These are phyloP conservation scores for Drosophila siamana DNA, from an alignment of 2,888 invertebrate species.

Conservation along the genomic window DNA sequence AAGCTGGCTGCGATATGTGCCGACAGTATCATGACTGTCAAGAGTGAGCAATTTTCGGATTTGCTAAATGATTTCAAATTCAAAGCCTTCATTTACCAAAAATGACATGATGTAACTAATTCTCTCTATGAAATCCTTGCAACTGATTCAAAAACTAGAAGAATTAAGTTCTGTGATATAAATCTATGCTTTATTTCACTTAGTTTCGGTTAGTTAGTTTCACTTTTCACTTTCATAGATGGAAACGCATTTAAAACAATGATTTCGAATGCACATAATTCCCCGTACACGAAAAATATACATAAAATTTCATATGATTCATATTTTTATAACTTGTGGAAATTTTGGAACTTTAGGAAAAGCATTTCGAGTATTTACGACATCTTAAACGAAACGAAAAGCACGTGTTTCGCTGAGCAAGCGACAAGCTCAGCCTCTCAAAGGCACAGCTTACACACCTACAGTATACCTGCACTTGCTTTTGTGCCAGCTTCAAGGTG, in stretches of 20 bases:
- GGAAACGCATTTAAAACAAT: not conserved
- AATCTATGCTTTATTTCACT: not conserved
- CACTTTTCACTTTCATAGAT: not conserved
- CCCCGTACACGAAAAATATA: conserved; percentile 15
- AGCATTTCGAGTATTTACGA: conserved; percentile 57
- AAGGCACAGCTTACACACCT: conserved; percentile 19
- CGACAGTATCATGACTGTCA: no score
- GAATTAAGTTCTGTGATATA: not conserved
- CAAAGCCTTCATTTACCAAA: not conserved
- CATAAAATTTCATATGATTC: conserved; percentile 29
- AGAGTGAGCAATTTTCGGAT: conserved; percentile 5
- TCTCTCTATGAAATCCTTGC: not conserved
- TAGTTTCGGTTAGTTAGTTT: not conserved
- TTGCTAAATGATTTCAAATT: conserved; percentile 18
- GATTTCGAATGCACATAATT: not conserved
- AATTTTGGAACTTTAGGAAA: conserved; percentile 30
- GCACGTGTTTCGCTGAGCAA: conserved; percentile 59
- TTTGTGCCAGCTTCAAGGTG: conserved; percentile 11
- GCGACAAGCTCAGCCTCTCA: conserved; percentile 29
- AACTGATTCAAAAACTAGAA: not conserved
- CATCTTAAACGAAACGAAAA: conserved; percentile 71
- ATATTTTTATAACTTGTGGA: conserved; percentile 30
- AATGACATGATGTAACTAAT: not conserved
- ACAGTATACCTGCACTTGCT: conserved; percentile 31
- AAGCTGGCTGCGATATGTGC: conserved; percentile 57